Percentiles rank a stretch among this genome's conserved stretches.
phyloP scores from a whole-genome alignment of 1,140 invertebrate species.

The Hyphantria cunea region DNA sequence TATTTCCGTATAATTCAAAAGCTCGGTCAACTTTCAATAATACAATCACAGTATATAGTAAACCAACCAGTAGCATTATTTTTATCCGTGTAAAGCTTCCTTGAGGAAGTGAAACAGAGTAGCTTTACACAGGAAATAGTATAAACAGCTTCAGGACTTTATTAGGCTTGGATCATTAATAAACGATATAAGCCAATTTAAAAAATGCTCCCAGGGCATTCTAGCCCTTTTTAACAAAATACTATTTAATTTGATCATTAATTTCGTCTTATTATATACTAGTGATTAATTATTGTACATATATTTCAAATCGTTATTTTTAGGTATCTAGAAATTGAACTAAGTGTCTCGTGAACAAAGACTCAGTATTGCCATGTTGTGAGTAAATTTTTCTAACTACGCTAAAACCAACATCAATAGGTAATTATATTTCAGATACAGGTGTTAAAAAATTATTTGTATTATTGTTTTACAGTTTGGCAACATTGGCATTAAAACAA shows the following conservation, averaged over 20 bases:
- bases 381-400: constrained; percentile 10
- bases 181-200: no score
- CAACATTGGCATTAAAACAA: constrained; percentile 13
- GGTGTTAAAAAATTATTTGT: neutral
- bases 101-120: no score
- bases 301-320: constrained; percentile 14
- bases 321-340: constrained; percentile 2
- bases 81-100: no score
- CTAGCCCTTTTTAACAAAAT: neutral
- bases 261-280: constrained; percentile 4
- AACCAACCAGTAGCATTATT: no score
- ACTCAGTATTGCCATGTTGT: constrained; percentile 5
- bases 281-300: constrained; percentile 14
- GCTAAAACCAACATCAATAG: neutral
- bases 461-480: constrained; percentile 5
- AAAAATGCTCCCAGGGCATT: no score
- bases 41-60: no score
- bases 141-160: no score
- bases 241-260: neutral
- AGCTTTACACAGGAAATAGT: no score
- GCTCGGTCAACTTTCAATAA: no score
- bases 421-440: no score
- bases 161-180: no score
- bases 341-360: constrained; percentile 20
- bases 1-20: no score